Conservation (phyloP, 2,113 vertebrate species). For the Egretta garzetta region DNA sequence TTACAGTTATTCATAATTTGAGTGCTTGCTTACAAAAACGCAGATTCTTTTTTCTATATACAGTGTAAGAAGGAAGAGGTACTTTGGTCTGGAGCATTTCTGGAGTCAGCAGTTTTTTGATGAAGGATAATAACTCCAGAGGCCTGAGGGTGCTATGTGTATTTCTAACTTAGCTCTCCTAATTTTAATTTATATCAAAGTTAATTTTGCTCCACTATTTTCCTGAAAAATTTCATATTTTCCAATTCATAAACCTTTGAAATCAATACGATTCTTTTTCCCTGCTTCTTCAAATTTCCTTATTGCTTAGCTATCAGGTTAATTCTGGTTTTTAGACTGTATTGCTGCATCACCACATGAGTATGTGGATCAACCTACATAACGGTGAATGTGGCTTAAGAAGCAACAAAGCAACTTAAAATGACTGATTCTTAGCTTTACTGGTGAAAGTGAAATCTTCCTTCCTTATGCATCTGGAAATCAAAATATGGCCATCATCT, state of each 20-base stretch:
- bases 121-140: not conserved
- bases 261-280: not conserved
- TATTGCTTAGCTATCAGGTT: not conserved
- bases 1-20: not conserved
- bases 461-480: not conserved
- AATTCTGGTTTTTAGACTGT: not conserved
- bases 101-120: not conserved
- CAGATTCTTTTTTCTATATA: not conserved
- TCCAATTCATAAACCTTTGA: not conserved
- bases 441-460: not conserved
- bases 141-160: fast-evolving
- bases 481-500: not conserved
- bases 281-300: not conserved
- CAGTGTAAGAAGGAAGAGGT: not conserved
- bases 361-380: not conserved
- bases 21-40: not conserved
- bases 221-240: not conserved
- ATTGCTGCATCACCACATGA: not conserved
- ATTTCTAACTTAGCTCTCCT: not conserved
- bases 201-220: not conserved
- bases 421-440: not conserved
- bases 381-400: not conserved
- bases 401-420: not conserved
- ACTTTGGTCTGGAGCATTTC: not conserved
- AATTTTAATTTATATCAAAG: not conserved